phyloP scores from a whole-genome alignment of 1,140 invertebrate species.

The Brachionus rubens region DNA sequence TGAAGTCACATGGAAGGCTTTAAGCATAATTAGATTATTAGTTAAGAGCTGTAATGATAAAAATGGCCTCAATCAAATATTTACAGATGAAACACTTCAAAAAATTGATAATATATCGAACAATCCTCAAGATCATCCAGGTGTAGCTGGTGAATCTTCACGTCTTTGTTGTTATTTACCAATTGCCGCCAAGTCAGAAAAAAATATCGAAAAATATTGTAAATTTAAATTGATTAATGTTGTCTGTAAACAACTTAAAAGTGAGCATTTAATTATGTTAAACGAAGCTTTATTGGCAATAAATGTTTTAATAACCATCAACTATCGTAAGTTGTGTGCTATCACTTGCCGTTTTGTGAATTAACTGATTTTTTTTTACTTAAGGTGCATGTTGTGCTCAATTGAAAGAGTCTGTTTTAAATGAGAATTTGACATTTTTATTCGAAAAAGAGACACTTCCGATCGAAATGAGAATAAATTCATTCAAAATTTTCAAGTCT shows the following conservation, averaged over 20 bases:
- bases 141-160: conserved; percentile 12
- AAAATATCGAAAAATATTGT: background rate
- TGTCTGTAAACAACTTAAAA: conserved; percentile 4
- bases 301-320: background rate
- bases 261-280: conserved; percentile 42
- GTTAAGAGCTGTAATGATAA: conserved; percentile 19
- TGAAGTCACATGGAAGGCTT: conserved; percentile 31
- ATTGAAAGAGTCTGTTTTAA: conserved; percentile 1
- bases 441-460: conserved; percentile 18
- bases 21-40: conserved; percentile 29
- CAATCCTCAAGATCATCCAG: conserved; percentile 34
- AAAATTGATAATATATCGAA: conserved; percentile 5
- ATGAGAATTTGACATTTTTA: conserved; percentile 1
- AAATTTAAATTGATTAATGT: conserved; percentile 36
- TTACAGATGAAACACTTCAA: conserved; percentile 8
- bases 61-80: background rate
- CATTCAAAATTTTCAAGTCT: conserved; percentile 2
- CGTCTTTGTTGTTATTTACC: conserved; percentile 36
- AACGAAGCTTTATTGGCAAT: conserved; percentile 32
- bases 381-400: background rate
- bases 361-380: background rate
- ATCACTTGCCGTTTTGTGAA: background rate
- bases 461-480: conserved; percentile 2
- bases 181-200: conserved; percentile 11
- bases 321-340: background rate